These are phyloP conservation scores for Laspeyria flexula DNA, from an alignment of 2,888 invertebrate genomes.

Conservation along the genomic window DNA sequence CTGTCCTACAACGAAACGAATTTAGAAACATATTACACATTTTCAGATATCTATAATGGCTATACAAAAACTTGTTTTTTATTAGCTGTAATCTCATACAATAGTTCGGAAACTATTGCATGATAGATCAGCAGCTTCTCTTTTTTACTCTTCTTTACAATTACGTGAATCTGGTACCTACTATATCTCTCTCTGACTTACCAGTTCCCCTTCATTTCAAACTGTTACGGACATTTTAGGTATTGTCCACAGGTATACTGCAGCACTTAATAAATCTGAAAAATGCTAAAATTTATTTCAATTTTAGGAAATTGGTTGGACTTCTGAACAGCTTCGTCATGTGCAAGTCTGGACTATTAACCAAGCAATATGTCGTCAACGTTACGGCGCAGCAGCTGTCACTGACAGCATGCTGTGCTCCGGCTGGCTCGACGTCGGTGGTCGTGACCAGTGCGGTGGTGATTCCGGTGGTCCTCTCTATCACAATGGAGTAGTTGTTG, in stretches of 20 bases:
- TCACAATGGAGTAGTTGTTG: conserved; percentile 51
- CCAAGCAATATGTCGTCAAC: conserved; percentile 45
- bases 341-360: conserved; percentile 55
- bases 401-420: conserved; percentile 60
- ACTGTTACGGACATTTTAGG: neutral
- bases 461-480: conserved; percentile 60
- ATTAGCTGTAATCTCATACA: no score
- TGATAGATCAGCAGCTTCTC: no score
- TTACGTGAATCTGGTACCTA: no score
- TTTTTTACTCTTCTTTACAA: no score
- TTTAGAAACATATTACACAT: neutral
- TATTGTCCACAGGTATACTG: neutral
- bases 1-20: neutral
- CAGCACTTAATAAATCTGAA: neutral
- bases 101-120: no score
- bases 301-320: conserved; percentile 40
- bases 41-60: no score
- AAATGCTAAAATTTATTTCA: conserved; percentile 3
- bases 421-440: conserved; percentile 59
- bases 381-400: conserved; percentile 40
- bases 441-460: conserved; percentile 56
- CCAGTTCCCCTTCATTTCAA: no score
- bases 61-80: no score
- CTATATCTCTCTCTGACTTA: no score
- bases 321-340: conserved; percentile 52